A percentile compares a stretch with the other conserved stretches of the same genome.
These are phyloP conservation scores for Trisateles emortualis DNA, from an alignment of 2,888 invertebrate species.

Conservation along the genomic window DNA sequence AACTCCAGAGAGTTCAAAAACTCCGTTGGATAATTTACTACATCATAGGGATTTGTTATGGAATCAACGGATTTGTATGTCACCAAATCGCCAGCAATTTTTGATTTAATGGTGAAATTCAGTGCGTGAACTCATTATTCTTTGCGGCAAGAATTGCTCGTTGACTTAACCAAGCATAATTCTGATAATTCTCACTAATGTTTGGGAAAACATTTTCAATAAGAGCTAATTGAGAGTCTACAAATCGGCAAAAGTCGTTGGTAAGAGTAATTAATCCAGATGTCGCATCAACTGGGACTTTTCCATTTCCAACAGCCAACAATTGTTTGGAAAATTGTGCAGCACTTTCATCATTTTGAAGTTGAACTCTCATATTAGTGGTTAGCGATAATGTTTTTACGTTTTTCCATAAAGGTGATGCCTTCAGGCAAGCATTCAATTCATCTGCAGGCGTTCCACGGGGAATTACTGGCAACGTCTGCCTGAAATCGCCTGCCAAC, in stretches of 20 bases:
- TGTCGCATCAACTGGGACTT: conserved; percentile 17
- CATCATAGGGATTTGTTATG: conserved; percentile 29
- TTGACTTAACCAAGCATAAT: conserved; percentile 8
- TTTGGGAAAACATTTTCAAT: conserved; percentile 10
- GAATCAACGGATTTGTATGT: conserved; percentile 33
- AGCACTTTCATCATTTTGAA: conserved; percentile 40
- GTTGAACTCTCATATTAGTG: conserved; percentile 33
- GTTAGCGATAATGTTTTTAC: conserved; percentile 33
- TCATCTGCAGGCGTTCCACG: conserved; percentile 39
- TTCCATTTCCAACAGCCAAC: conserved; percentile 27
- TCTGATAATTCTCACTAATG: conserved; percentile 7
- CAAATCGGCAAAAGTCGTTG: conserved; percentile 25
- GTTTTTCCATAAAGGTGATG: conserved; percentile 40
- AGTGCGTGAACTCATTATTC: conserved; percentile 22
- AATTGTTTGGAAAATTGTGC: conserved; percentile 38
- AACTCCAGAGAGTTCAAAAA: conserved; percentile 21
- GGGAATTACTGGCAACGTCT: conserved; percentile 28
- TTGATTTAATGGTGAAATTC: conserved; percentile 31
- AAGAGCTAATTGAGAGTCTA: conserved; percentile 12
- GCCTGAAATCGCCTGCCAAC: conserved; percentile 18
- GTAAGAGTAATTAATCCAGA: conserved; percentile 22
- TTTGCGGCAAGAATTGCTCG: conserved; percentile 16
- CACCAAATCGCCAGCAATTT: conserved; percentile 29
- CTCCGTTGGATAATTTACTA: too few species aligned
- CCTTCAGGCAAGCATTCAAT: conserved; percentile 44